These are phyloP conservation scores for Diplolepis rosae DNA, from an alignment of 2,888 invertebrate genomes.

Conservation along the genomic window DNA sequence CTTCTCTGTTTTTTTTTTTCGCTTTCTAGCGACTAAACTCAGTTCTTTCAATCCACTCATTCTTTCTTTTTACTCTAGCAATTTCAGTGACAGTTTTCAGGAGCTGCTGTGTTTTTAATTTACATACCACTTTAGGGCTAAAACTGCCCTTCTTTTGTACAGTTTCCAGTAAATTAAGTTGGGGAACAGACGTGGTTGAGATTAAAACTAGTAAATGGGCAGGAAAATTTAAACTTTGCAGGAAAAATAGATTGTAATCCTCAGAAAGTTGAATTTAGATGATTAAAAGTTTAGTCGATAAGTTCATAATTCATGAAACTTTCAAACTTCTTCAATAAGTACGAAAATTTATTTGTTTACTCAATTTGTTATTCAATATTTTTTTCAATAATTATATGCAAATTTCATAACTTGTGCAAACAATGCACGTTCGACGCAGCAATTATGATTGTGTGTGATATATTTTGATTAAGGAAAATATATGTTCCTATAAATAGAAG, in stretches of 20 bases:
- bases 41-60: neutral
- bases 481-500: neutral
- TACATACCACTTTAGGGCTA: slow-evolving; percentile 14
- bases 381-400: neutral
- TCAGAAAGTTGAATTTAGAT: neutral
- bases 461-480: neutral
- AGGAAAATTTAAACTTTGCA: slow-evolving; percentile 6
- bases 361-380: neutral
- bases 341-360: neutral
- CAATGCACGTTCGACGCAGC: too few relatives aligned
- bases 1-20: neutral
- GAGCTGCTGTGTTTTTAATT: slow-evolving; percentile 25
- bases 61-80: slow-evolving; percentile 11
- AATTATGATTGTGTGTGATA: too few relatives aligned
- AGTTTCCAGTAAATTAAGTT: slow-evolving; percentile 28
- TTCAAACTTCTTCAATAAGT: too few relatives aligned
- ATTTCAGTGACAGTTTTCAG: slow-evolving; percentile 13
- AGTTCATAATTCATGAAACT: neutral
- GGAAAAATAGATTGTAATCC: neutral
- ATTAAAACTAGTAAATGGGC: slow-evolving; percentile 11
- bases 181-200: neutral
- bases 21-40: neutral
- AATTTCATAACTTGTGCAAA: neutral
- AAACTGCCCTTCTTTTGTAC: slow-evolving; percentile 6
- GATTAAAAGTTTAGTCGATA: neutral